Base-by-base conservation (phyloP, 2,113 vertebrate genomes). In the Emydura subglobosa region DNA sequence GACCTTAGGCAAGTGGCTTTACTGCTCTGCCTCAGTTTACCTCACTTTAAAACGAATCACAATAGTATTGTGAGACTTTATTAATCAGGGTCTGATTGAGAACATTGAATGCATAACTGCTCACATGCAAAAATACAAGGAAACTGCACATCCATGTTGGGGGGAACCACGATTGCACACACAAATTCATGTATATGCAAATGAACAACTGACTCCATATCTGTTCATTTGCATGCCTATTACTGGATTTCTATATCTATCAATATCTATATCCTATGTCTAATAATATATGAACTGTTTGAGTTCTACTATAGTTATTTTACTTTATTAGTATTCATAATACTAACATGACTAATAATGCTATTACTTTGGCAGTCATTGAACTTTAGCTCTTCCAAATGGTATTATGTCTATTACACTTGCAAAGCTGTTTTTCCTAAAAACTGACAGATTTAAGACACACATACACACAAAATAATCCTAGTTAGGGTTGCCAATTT, bases 131-230 rank as follows among this genome's bases (percentile, higher is more conserved):
- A 91, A 86, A 54, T 17, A 10, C 29, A 8, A 42, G 57, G 44
- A 1, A 47, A 74, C 74, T 83, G 83, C 88, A 76, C 0, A 1
- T 59, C 51, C 24, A 0, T 88, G 42, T n/a, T 82, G 86, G 57
- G 4, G 25, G 65, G 31, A 53, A 47, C 79, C 22, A 0, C 57
- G 89, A 81, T 50, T 1, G 0, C 44, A 16, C 12, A 25, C 44
- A 47, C 25, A 78, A 78, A 78, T 78, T 76, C 34, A 34, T 39
- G 65, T n/a, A 34, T 39, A 34, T n/a, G 34, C 65, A 68, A 9
- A n/a, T 68, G 14, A 8, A 68, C 65, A 39, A 39, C 8, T n/a
- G 65, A n/a, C n/a, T n/a, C 16, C 65, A 72, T 78, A 78, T 78
- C 25, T 27, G 74, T 44, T 47, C 19, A 92, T 96, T 86, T 55